Percentiles rank a stretch among this genome's conserved stretches.
Conservation (phyloP, 2,113 vertebrate species). For the Tachuris rubrigastra region DNA sequence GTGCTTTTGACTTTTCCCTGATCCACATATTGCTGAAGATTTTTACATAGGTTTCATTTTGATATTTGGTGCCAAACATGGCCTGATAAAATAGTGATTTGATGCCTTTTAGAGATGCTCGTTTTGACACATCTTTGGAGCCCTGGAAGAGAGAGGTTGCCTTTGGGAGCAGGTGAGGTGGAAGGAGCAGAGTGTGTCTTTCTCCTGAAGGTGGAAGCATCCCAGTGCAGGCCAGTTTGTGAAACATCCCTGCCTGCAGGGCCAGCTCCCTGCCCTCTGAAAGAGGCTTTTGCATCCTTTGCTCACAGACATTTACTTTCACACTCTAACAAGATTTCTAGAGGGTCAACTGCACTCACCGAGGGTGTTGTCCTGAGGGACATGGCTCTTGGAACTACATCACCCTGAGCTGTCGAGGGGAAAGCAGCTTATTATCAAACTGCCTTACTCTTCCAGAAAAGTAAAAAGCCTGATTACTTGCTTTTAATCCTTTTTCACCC, state of each 20-base stretch:
- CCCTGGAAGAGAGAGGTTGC: background rate
- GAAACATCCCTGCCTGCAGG: background rate
- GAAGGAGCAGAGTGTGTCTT: background rate
- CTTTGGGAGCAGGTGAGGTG: background rate
- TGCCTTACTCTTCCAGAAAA: background rate
- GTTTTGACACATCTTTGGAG: background rate
- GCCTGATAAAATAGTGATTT: background rate
- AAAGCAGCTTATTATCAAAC: constrained; percentile 4
- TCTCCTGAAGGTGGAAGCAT: background rate
- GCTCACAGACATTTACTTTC: background rate
- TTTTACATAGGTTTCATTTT: background rate
- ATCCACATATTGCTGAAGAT: background rate
- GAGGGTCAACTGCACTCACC: background rate
- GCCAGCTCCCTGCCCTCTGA: background rate
- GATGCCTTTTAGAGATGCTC: background rate
- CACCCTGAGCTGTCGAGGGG: background rate
- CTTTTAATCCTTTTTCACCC: constrained; percentile 47
- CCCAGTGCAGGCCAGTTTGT: background rate
- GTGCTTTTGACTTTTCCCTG: background rate
- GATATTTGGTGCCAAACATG: background rate
- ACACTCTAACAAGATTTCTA: constrained; percentile 24
- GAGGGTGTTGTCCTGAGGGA: background rate
- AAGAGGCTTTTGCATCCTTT: background rate
- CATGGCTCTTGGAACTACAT: background rate
- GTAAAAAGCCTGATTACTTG: background rate